phyloP scores from a whole-genome alignment of 2,113 vertebrate species.

The Ochotona curzoniae region DNA sequence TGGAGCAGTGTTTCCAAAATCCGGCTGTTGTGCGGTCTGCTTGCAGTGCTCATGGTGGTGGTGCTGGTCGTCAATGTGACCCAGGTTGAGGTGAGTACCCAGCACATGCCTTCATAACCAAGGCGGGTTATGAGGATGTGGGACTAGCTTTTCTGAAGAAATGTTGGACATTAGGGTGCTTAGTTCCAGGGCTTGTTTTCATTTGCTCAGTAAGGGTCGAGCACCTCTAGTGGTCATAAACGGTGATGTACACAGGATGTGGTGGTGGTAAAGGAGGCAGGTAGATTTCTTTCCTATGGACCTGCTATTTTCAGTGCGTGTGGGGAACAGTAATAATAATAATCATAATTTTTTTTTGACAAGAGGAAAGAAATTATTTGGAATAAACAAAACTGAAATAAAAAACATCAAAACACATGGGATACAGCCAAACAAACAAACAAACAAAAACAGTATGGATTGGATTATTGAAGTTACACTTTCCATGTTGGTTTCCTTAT shows the following conservation, averaged over 20 bases:
- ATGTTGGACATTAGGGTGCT: background rate
- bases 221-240: background rate
- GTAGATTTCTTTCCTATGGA: background rate
- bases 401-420: too few relatives aligned
- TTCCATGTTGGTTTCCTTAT: too few relatives aligned
- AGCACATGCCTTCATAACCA: background rate
- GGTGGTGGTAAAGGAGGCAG: background rate
- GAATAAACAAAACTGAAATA: too few relatives aligned
- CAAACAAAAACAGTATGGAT: too few relatives aligned
- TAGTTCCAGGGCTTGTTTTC: background rate
- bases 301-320: background rate
- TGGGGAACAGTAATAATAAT: background rate
- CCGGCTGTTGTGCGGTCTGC: constrained; percentile 89
- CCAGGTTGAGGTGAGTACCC: constrained; percentile 91
- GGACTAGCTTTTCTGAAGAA: background rate
- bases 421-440: too few relatives aligned
- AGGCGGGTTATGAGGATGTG: background rate
- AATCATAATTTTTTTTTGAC: background rate
- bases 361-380: too few relatives aligned
- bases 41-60: constrained; percentile 90
- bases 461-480: too few relatives aligned
- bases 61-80: constrained; percentile 92
- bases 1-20: constrained; percentile 85
- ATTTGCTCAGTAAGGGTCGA: background rate
- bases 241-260: background rate